Conservation (phyloP, 2,797 vertebrate species). For the Argentina silus region DNA sequence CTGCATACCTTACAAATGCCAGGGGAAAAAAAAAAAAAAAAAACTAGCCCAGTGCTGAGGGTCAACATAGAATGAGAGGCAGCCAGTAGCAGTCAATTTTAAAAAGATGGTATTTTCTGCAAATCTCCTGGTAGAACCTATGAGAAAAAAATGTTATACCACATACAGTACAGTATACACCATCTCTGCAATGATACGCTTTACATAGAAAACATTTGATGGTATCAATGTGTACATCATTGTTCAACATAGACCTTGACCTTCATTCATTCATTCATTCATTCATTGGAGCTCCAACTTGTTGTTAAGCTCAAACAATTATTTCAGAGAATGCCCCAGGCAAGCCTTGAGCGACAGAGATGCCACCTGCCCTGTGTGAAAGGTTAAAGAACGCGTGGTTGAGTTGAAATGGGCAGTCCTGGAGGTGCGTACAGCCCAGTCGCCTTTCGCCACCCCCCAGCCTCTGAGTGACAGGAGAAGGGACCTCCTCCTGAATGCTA, state of each 20-base stretch:
- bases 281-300: background rate
- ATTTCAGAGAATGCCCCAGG: constrained; percentile 19
- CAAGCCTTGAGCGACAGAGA: constrained; percentile 22
- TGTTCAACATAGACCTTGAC: background rate
- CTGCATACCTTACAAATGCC: background rate
- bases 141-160: background rate
- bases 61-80: background rate
- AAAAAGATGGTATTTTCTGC: background rate
- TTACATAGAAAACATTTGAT: background rate
- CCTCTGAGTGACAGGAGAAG: constrained; percentile 14
- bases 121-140: background rate
- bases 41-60: background rate
- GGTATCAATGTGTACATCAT: background rate
- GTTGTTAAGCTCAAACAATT: constrained; percentile 3
- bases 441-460: background rate
- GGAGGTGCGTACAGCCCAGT: background rate
- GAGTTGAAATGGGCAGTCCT: too few relatives aligned
- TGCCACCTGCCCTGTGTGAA: constrained; percentile 28
- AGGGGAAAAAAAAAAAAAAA: background rate
- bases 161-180: background rate
- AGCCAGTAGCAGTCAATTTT: background rate
- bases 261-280: background rate
- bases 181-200: constrained; percentile 4
- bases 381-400: background rate
- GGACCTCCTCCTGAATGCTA: constrained; percentile 40